Evolutionary conservation across 2,888 invertebrate species (phyloP).

Genomic region (Pseudococcus jackbeardsleyi): DNA sequence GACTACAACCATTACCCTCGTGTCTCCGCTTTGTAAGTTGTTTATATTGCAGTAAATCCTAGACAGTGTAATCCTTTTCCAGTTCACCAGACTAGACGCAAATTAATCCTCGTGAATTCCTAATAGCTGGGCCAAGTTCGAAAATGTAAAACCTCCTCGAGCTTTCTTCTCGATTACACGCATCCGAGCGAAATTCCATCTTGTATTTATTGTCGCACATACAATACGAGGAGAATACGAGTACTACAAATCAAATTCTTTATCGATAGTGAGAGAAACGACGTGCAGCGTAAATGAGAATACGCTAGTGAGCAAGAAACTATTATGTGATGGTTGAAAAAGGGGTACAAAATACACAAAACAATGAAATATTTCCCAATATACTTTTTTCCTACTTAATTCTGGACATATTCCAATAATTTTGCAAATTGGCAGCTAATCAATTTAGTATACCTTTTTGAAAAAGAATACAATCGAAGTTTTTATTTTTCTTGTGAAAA

Average conservation of each 20-base stretch:
- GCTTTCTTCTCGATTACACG: conserved; percentile 6
- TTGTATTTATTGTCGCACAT: conserved; percentile 17
- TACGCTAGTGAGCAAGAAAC: neutral
- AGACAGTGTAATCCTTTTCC: conserved; percentile 65
- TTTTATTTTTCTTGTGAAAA: neutral
- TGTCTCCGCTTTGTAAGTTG: conserved; percentile 48
- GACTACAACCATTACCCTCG: conserved; percentile 39
- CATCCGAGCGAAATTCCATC: conserved; percentile 6
- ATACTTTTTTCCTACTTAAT: conserved; percentile 6
- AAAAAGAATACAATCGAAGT: conserved; percentile 37
- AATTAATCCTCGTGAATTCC: conserved; percentile 63
- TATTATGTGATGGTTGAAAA: neutral
- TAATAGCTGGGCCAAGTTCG: conserved; percentile 62
- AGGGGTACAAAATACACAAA: neutral
- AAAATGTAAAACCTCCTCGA: neutral
- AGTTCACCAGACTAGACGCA: conserved; percentile 63
- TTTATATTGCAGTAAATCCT: conserved; percentile 63
- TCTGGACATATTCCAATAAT: conserved; percentile 59
- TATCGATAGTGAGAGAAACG: neutral
- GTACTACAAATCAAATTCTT: conserved; percentile 44
- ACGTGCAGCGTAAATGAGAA: neutral
- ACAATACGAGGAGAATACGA: conserved; percentile 1
- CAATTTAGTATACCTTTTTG: conserved; percentile 59
- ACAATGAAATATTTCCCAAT: conserved; percentile 21
- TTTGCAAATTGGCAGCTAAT: conserved; percentile 64